These are phyloP conservation scores for Porites lutea DNA, from an alignment of 64 coral and sea anemone species.

Conservation along the genomic window DNA sequence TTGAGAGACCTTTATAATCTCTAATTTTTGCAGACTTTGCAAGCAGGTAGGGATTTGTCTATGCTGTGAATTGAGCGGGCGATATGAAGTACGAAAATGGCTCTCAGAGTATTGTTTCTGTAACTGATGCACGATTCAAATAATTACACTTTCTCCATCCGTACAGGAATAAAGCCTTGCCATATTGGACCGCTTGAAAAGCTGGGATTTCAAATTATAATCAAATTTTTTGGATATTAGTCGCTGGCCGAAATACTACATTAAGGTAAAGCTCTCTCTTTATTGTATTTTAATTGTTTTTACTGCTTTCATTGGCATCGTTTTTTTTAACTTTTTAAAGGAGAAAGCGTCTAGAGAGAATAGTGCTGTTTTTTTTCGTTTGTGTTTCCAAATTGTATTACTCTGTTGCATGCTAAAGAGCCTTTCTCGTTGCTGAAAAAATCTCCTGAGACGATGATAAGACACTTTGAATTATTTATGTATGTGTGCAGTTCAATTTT, in stretches of 20 bases:
- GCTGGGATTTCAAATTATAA: not conserved
- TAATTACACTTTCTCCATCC: no score
- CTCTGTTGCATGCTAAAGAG: not conserved
- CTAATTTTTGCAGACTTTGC: no score
- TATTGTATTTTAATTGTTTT: not conserved
- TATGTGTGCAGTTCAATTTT: not conserved
- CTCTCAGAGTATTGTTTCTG: no score
- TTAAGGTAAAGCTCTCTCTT: not conserved
- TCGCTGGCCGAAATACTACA: not conserved
- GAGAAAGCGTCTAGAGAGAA: no score
- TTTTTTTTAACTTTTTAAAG: not conserved
- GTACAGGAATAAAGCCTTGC: no score
- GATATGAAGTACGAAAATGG: no score
- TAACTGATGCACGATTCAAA: no score
- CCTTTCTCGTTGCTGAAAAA: not conserved
- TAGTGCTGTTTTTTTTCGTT: no score
- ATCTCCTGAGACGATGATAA: not conserved
- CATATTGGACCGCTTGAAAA: not conserved
- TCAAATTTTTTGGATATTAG: not conserved
- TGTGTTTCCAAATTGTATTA: not conserved
- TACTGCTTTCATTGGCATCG: not conserved
- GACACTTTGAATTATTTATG: conserved; percentile 11
- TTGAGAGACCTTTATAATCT: no score
- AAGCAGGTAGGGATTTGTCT: no score
- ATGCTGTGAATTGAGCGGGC: no score